A percentile compares a stretch with the other conserved stretches of the same genome.
phyloP scores from a whole-genome alignment of 2,888 invertebrate species.

The Ferrisia virgata region DNA sequence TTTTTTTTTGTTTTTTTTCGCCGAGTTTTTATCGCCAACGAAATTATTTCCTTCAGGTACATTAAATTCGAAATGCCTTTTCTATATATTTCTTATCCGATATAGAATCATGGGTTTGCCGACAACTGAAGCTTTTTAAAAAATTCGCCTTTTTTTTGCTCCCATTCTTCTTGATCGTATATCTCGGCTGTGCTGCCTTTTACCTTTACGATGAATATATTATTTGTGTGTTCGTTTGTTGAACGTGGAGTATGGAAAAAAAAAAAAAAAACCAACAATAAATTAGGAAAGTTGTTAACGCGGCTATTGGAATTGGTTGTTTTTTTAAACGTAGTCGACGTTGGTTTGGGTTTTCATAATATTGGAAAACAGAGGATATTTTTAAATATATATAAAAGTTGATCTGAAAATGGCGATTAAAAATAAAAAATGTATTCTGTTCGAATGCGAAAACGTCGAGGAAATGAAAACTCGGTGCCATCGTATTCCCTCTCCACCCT shows the following conservation, averaged over 20 bases:
- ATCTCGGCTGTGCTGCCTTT: background rate
- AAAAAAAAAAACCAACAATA: background rate
- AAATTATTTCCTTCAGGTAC: constrained; percentile 42
- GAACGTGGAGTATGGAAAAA: background rate
- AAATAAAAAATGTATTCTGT: constrained; percentile 34
- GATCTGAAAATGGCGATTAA: constrained; percentile 36
- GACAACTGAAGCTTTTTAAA: constrained; percentile 38
- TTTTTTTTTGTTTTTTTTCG: background rate
- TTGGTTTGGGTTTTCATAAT: background rate
- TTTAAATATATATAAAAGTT: constrained; percentile 33
- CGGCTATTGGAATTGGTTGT: constrained; percentile 20
- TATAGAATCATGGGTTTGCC: constrained; percentile 36
- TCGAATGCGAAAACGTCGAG: constrained; percentile 1
- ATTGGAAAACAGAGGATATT: constrained; percentile 28
- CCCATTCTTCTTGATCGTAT: background rate
- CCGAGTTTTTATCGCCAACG: background rate
- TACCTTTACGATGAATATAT: constrained; percentile 22
- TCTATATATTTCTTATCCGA: constrained; percentile 34
- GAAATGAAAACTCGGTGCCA: background rate
- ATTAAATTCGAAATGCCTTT: constrained; percentile 43
- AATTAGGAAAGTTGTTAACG: constrained; percentile 37
- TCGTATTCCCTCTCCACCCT: background rate
- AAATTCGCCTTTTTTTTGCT: constrained; percentile 1
- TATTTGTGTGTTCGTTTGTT: constrained; percentile 22
- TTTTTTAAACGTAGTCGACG: constrained; percentile 6